phyloP scores from a whole-genome alignment of 2,797 vertebrate species.

The Triplophysa bombifrons region DNA sequence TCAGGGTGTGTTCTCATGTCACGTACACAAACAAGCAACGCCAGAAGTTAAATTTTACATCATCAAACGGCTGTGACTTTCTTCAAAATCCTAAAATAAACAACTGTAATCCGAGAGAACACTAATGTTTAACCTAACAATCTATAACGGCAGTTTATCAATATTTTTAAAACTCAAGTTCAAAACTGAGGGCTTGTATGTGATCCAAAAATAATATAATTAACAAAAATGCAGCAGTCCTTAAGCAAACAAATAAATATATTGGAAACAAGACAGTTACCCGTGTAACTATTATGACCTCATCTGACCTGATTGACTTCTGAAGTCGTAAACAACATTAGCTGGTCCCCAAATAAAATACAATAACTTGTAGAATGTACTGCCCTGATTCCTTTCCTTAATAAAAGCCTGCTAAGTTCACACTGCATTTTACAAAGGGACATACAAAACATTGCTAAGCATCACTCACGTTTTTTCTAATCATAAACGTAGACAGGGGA shows the following conservation, averaged over 20 bases:
- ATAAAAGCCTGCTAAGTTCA: not conserved
- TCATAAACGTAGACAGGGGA: slow-evolving; percentile 60
- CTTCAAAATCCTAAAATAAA: not conserved
- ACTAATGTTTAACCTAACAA: not conserved
- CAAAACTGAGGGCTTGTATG: not conserved
- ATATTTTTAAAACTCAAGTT: not conserved
- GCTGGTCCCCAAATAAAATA: not conserved
- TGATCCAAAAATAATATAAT: not conserved
- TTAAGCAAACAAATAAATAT: not conserved
- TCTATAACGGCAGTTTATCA: not conserved
- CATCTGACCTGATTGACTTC: not conserved
- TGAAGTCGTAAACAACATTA: not conserved
- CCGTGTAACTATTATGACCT: not conserved
- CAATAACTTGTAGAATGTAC: not conserved
- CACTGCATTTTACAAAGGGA: not conserved
- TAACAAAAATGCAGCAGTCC: not conserved
- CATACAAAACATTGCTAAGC: not conserved
- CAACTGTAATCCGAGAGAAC: not conserved
- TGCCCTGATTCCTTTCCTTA: not conserved
- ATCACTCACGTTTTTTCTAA: not conserved
- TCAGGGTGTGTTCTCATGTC: not conserved
- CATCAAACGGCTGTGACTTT: not conserved
- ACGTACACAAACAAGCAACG: not conserved
- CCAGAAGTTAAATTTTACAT: not conserved
- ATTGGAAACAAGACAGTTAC: not conserved